Conservation (phyloP, 2,888 invertebrate species). For the Dicyrtoma fusca region DNA sequence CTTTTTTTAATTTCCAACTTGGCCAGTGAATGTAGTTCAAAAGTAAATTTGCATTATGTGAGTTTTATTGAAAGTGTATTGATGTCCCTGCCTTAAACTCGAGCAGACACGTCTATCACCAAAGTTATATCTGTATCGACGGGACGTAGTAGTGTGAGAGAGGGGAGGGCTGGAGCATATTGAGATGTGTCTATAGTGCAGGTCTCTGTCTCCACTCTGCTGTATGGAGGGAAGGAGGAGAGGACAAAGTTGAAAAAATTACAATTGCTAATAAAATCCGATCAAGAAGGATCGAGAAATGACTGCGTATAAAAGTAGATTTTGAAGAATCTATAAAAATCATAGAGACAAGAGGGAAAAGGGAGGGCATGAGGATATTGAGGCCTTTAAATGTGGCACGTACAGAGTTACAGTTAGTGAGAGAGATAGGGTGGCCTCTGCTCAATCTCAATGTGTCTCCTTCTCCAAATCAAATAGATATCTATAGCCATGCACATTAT, state of each 20-base stretch:
- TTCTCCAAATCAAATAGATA: background rate
- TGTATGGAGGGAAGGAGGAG: conserved; percentile 33
- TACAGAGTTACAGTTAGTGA: background rate
- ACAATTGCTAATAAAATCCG: conserved; percentile 50
- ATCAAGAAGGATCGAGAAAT: conserved; percentile 35
- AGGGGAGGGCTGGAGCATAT: background rate
- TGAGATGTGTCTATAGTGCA: too few relatives aligned
- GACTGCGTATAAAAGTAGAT: background rate
- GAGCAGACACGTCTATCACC: background rate
- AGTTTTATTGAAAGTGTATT: conserved; percentile 12
- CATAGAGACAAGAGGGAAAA: background rate
- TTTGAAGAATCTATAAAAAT: background rate
- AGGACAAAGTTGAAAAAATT: conserved; percentile 42
- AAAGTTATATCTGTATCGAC: background rate
- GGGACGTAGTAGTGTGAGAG: conserved; percentile 2
- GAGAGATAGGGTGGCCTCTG: background rate
- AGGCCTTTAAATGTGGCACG: too few relatives aligned
- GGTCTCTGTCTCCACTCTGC: too few relatives aligned
- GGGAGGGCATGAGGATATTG: background rate
- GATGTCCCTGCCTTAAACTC: background rate
- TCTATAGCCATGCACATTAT: background rate
- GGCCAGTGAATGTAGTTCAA: conserved; percentile 18
- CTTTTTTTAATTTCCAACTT: conserved; percentile 30
- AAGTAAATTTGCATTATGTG: conserved; percentile 15
- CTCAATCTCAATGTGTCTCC: background rate